Evolutionary conservation across 2,113 vertebrate species (phyloP), one percentile per base, ranked within the genome.

Genomic region (Ameiurus melas): DNA sequence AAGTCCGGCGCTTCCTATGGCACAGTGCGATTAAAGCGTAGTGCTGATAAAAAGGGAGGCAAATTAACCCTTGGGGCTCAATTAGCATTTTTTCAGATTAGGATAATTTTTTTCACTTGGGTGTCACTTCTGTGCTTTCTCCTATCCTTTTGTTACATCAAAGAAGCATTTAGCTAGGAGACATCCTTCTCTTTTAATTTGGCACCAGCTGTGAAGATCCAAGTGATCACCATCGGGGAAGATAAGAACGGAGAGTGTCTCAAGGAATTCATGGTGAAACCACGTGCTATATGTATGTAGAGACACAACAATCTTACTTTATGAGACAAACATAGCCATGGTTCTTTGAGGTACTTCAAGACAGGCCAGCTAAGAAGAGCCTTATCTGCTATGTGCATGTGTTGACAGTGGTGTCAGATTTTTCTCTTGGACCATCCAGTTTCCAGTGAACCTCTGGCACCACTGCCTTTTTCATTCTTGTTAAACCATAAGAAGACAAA

Each of bases 61-160:
- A 92, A 95, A 94, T 95, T 91, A 95, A 94, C 93, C 95, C 92
- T 91, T 93, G 92, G 92, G 94, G 92, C 79, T 88, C 93, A 94
- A 96, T 95, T 94, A 95, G 91, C 93, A 93, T 94, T 94, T 94
- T 87, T 12, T 80, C 57, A 92, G 91, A 94, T 95, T 95, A 94
- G 91, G 92, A 94, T 94, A 94, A 94, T 93, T 89, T 92, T 87
- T 95, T 91, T 88, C 47, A 43, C 78, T 90, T 92, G 91, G 93
- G 93, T 92, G 92, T 91, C 92, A 84, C 91, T 91, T 92, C 82
- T 86, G 91, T 89, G 90, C 90, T 91, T 82, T 86, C 57, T 92
- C 87, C 85, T 89, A 91, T 92, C 90, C 39, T 85, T 85, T 86
- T 87, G 84, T 92, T 93, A 94, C 93, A 92, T 94, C 94, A 95